Percentiles rank a stretch among this genome's conserved stretches.
These are phyloP conservation scores for Oncorhynchus gorbuscha DNA, from an alignment of 2,113 vertebrate genomes.

Conservation along the genomic window DNA sequence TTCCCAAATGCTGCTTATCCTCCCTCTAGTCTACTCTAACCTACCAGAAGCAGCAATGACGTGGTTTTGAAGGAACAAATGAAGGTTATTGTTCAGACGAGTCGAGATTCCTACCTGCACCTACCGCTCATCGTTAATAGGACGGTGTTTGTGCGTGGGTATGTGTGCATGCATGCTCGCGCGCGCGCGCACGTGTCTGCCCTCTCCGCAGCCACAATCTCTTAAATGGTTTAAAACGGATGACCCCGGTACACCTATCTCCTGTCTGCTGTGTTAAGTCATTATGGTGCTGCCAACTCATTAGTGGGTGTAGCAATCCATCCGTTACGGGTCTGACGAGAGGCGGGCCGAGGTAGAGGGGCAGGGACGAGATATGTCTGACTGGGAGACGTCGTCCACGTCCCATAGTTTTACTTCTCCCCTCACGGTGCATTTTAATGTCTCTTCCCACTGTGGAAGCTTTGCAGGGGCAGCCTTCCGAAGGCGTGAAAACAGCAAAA, in stretches of 20 bases:
- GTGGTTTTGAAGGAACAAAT: neutral
- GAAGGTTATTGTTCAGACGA: slow-evolving; percentile 17
- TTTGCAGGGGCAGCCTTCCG: no score
- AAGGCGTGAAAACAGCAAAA: no score
- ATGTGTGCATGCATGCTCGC: neutral
- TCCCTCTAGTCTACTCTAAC: neutral
- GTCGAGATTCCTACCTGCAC: neutral
- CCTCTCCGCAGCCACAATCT: slow-evolving; percentile 39
- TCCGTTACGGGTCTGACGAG: slow-evolving; percentile 48
- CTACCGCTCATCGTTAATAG: neutral
- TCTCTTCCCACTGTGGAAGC: no score
- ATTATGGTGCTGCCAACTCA: slow-evolving; percentile 66
- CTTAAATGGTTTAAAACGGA: slow-evolving; percentile 60
- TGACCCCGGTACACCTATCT: slow-evolving; percentile 61
- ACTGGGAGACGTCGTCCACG: neutral
- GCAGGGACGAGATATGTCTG: neutral
- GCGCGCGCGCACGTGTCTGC: neutral
- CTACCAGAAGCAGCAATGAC: neutral
- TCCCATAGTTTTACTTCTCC: no score
- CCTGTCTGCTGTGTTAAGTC: slow-evolving; percentile 65
- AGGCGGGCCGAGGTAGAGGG: slow-evolving; percentile 18
- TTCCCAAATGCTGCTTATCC: neutral
- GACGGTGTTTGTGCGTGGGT: neutral
- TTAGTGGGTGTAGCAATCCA: slow-evolving; percentile 68
- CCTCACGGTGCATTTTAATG: no score